Evolutionary conservation across 2,888 invertebrate species (phyloP).

Genomic region (Perdita meconis): DNA sequence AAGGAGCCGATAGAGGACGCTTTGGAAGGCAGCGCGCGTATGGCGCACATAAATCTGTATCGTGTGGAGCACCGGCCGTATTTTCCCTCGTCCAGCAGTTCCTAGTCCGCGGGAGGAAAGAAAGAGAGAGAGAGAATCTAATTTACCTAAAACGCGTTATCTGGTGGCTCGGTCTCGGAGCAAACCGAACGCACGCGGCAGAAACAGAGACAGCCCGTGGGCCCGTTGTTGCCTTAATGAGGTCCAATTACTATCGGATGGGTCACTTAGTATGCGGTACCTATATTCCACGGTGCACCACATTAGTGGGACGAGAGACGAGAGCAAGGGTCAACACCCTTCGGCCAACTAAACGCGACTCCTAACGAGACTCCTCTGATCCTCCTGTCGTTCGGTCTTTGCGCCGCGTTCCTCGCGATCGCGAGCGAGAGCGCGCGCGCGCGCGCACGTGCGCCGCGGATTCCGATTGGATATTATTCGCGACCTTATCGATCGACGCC

Average conservation of each 20-base stretch:
- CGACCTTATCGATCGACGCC: constrained; percentile 58
- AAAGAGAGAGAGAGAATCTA: constrained; percentile 69
- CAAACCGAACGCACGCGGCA: constrained; percentile 60
- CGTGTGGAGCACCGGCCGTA: constrained; percentile 26
- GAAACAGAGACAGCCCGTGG: constrained; percentile 65
- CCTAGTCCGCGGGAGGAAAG: constrained; percentile 46
- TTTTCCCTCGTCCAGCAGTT: constrained; percentile 44
- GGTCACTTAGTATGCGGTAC: constrained; percentile 79
- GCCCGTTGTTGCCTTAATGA: constrained; percentile 80
- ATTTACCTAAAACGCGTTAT: constrained; percentile 77
- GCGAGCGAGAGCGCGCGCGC: constrained; percentile 44
- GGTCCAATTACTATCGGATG: constrained; percentile 80
- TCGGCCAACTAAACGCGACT: constrained; percentile 46
- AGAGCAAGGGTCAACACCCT: constrained; percentile 77
- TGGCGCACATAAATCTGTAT: constrained; percentile 51
- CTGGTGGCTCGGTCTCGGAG: constrained; percentile 60
- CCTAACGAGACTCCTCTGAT: constrained; percentile 67
- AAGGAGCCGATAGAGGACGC: constrained; percentile 29
- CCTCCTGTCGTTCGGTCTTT: constrained; percentile 39
- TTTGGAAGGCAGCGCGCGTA: constrained; percentile 39
- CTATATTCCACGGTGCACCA: constrained; percentile 76
- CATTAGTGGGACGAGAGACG: constrained; percentile 70
- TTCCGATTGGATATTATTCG: constrained; percentile 67
- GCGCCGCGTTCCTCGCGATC: constrained; percentile 28
- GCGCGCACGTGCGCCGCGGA: constrained; percentile 57